A percentile compares a stretch with the other conserved stretches of the same genome.
Evolutionary conservation across 2,113 vertebrate genomes (phyloP).

Genomic region (Tichodroma muraria): DNA sequence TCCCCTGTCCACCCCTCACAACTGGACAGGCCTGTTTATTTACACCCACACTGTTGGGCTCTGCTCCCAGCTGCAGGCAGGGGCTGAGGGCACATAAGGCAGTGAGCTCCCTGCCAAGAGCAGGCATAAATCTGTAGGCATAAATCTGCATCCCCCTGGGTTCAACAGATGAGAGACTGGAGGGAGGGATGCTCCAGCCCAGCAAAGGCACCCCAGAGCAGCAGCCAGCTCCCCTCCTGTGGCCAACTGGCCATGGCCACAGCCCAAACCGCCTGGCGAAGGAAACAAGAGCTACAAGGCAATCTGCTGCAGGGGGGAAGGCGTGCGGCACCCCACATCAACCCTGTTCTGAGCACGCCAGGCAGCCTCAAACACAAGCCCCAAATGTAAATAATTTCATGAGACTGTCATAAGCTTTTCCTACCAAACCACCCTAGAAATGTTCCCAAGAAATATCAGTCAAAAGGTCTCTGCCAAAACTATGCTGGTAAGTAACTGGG

Average conservation of each 20-base stretch:
- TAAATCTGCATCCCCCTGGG: background rate
- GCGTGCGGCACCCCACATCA: background rate
- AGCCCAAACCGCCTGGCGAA: accelerated
- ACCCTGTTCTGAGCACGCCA: background rate
- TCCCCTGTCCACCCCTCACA: background rate
- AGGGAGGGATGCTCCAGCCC: background rate
- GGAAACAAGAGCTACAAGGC: background rate
- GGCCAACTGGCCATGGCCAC: background rate
- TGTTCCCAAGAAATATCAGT: constrained; percentile 2
- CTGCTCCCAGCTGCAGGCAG: accelerated
- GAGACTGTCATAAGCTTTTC: constrained; percentile 43
- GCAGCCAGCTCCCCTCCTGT: background rate
- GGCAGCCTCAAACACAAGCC: background rate
- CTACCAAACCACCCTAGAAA: constrained; percentile 22
- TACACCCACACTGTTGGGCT: background rate
- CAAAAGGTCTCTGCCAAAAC: constrained; percentile 18
- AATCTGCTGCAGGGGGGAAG: background rate
- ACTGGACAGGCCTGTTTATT: background rate
- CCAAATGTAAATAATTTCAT: background rate
- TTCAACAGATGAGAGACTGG: background rate
- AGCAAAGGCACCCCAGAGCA: background rate
- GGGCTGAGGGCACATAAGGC: background rate
- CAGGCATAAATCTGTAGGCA: background rate
- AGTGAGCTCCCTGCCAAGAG: background rate
- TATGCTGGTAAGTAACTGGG: constrained; percentile 33